phyloP scores from a whole-genome alignment of 1,140 invertebrate genomes.

The Nephila pilipes region DNA sequence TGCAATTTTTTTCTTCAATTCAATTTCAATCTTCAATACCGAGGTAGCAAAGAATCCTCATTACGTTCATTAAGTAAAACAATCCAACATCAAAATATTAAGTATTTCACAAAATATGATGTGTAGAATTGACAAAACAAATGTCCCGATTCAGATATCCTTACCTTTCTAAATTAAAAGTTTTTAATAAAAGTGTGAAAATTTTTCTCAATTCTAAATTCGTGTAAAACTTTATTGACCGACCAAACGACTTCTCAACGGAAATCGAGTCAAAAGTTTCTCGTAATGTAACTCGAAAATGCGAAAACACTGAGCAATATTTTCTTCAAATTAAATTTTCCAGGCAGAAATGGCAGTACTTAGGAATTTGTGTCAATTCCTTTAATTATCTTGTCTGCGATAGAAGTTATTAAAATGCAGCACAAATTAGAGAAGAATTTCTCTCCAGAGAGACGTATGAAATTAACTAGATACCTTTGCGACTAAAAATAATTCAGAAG shows the following conservation, averaged over 20 bases:
- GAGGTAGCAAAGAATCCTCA: no score
- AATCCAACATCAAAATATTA: no score
- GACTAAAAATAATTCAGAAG: slow-evolving; percentile 19
- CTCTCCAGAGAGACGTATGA: neutral
- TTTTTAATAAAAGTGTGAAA: neutral
- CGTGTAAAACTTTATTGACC: slow-evolving; percentile 5
- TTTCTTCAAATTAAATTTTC: slow-evolving; percentile 29
- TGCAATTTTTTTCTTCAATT: no score
- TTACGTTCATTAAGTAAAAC: no score
- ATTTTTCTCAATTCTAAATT: neutral
- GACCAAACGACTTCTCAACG: neutral
- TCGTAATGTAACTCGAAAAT: neutral
- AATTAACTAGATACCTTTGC: neutral
- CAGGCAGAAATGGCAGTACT: neutral
- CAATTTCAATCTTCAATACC: no score
- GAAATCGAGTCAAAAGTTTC: neutral
- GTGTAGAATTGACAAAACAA: neutral
- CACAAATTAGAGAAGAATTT: neutral
- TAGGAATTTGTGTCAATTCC: slow-evolving; percentile 24
- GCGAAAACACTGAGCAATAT: slow-evolving; percentile 6
- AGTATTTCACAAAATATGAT: no score
- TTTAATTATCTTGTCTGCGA: slow-evolving; percentile 39
- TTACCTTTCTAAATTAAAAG: neutral
- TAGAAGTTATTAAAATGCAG: slow-evolving; percentile 1
- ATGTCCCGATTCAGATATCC: neutral